Base-by-base conservation (phyloP, 2,797 vertebrate species). In the Harpagifer antarcticus region DNA sequence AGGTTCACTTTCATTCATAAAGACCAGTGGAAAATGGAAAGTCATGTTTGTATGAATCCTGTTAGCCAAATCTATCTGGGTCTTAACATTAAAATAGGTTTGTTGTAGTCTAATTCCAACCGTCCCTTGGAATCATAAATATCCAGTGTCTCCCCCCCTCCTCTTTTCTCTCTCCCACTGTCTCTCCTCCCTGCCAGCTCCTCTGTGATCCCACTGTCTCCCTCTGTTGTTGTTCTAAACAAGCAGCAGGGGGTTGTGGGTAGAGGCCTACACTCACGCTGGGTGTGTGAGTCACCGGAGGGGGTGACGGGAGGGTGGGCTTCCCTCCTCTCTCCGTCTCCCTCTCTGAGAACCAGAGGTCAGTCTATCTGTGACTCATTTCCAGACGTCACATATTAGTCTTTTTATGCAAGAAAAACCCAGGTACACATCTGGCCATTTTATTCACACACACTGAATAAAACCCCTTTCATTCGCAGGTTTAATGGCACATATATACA, bases 151-250 rank as follows among this genome's bases (percentile, higher is more conserved):
- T 70, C 4, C 19, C 68, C 77, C 65, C 72, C 70, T 69, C 68
- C 64, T 66, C 52, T 78, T 84, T 84, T 77, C 71, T 81, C 79
- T 84, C 83, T 80, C 78, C 79, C 70, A 80, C 88, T 84, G 72
- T 74, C 84, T 88, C 66, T 65, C 64, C 72, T 88, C 76, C 81
- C 72, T 83, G 84, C 82, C 86, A 87, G 75, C 71, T 74, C 16
- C 85, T 80, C 81, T 86, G 82, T 85, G 82, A 92, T 89, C 86
- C 91, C 90, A 88, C 89, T 86, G 87, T 88, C 85, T 89, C 93
- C 91, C 93, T 92, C 90, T 91, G 91, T 93, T 94, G 91, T 91
- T 92, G 90, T 89, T 89, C 90, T 91, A 94, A 94, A 94, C 93
- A 94, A 91, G 90, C 92, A 93, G 93, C 92, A 91, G 93, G 93